A percentile compares a stretch with the other conserved stretches of the same genome.
phyloP scores from a whole-genome alignment of 2,113 vertebrate species.

The Calonectris borealis region DNA sequence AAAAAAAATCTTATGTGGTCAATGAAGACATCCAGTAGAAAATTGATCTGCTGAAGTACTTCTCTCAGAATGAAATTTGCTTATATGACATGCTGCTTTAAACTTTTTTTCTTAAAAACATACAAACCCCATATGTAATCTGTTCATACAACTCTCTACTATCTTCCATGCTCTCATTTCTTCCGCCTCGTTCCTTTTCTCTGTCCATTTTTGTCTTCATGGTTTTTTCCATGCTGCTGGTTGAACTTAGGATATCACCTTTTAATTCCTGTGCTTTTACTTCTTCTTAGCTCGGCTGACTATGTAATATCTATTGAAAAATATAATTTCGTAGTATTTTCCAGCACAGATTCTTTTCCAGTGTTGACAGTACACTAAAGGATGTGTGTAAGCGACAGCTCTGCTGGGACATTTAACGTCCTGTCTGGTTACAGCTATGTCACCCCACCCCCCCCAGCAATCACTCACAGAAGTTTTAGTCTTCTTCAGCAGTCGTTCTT shows the following conservation, averaged over 20 bases:
- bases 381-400: conserved; percentile 33
- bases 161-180: not conserved
- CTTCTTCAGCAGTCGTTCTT: conserved; percentile 51
- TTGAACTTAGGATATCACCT: not conserved
- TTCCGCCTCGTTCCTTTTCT: not conserved
- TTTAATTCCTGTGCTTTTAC: not conserved
- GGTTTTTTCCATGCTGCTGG: not conserved
- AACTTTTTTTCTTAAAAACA: not conserved
- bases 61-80: not conserved
- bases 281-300: not conserved
- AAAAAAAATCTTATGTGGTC: not conserved
- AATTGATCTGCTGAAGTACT: conserved; percentile 6
- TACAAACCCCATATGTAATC: not conserved
- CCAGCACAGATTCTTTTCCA: not conserved
- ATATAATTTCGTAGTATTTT: not conserved
- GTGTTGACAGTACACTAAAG: conserved; percentile 28
- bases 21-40: conserved; percentile 29
- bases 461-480: conserved; percentile 56
- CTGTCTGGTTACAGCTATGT: conserved; percentile 38
- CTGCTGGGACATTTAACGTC: conserved; percentile 32
- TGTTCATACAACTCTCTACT: not conserved
- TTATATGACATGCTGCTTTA: not conserved
- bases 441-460: not conserved
- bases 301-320: not conserved
- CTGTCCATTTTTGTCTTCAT: not conserved